Base-by-base conservation (phyloP, 2,113 vertebrate genomes). In the Suncus etruscus region DNA sequence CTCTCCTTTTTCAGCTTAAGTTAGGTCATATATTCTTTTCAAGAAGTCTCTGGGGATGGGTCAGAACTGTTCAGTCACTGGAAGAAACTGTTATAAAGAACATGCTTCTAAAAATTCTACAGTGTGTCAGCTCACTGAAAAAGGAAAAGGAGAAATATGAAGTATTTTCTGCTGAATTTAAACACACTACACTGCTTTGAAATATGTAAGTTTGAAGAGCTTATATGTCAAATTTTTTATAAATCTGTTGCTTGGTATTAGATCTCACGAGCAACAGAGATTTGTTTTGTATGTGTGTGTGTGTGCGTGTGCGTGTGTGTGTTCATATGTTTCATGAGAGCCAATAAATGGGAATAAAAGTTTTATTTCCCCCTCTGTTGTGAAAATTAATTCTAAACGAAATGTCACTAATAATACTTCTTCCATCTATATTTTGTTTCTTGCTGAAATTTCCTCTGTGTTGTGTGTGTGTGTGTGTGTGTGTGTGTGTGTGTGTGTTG, bases 371-470 rank as follows among this genome's bases (percentile, higher is more conserved):
- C 69, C 45, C 25, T 78, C 66, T 20, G 74, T n/a, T 68, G 39
- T 58, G 22, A 83, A 83, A 73, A 90, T 31, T 85, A n/a, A 86
- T 69, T 77, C 14, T 32, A 74, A 83, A 90, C 14, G 11, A 79
- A 51, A 69, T 16, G 90, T 77, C 72, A 86, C n/a, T 51, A 92
- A 54, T 4, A 65, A 50, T 11, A 24, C 48, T 77, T 89, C 45
- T 18, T 25, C 65, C 58, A 31, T 54, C 32, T 81, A 76, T 14
- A 54, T 54, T 54, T 54, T 54, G 54, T 14, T 12, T 54, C 18
- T 16, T 54, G 54, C 54, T 54, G 18, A 54, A 39, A 39, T 39
- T 39, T 39, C 39, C 39, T 39, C 3, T 39, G 39, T 39, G 39
- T 39, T 39, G 39, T 39, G 39, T 39, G 39, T 39, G 39, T 39